Base-by-base conservation (phyloP, 2,888 invertebrate species). In the Oligia latruncula region DNA sequence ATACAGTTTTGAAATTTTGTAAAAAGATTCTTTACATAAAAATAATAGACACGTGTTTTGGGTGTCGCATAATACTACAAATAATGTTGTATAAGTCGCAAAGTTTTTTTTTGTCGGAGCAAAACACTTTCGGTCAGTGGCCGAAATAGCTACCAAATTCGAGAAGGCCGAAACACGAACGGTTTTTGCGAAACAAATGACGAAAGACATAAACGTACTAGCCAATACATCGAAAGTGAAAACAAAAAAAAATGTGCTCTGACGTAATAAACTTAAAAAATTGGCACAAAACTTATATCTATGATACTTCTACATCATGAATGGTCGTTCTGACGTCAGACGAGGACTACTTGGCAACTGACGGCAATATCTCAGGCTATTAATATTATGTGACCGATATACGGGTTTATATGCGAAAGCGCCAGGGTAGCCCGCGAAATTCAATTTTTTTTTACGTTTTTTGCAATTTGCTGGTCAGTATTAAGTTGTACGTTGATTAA, bases 331-430 rank as follows among this genome's bases (percentile, higher is more conserved):
- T 87, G 84, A 87, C 87, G 89, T 88, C 80, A 84, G 43, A 17
- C 43, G 55, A 49, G 23, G 67, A 66, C 71, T n/a, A 71, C 65
- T 87, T 88, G 89, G 87, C 87, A 88, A 68, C 76, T 15, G 46
- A 2, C 66, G 3, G 55, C 20, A 40, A 49, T 80, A 49, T 49
- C 29, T 43, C 35, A 43, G 65, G 74, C 80, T 87, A 84, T 88
- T 84, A 82, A 75, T 87, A 79, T 78, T 75, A 49, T 64, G 73
- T 88, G 87, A 88, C 79, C 82, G 80, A 87, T 80, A 81, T 83
- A 71, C 68, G 29, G 55, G 66, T 68, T 77, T 35, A 35, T 35
- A 29, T 1, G 29, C 29, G 1, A 29, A 29, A 29, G 29, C 29
- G 29, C 29, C 29, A 29, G 29, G 29, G 29, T 29, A 29, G 29